phyloP scores from a whole-genome alignment of 2,797 vertebrate genomes.

The Erethizon dorsatum region DNA sequence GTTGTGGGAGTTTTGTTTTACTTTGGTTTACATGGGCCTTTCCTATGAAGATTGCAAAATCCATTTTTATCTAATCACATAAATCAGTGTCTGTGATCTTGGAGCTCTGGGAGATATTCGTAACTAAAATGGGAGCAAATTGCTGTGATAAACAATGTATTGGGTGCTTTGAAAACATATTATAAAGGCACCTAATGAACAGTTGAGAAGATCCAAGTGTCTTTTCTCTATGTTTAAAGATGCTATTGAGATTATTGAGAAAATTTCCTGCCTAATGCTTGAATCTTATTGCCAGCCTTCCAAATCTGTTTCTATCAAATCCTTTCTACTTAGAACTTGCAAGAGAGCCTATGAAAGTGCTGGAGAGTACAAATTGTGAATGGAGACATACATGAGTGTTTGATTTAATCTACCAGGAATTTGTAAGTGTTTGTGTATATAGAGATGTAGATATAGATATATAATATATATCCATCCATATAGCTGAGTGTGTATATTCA shows the following conservation, averaged over 20 bases:
- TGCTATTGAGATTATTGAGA: not conserved
- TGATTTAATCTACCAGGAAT: not conserved
- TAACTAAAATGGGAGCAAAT: conserved; percentile 18
- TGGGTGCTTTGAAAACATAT: not conserved
- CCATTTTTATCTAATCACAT: not conserved
- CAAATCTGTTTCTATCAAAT: not conserved
- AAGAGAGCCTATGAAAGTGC: not conserved
- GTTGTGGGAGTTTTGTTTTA: not conserved
- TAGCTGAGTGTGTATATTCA: not conserved
- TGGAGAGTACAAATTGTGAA: not conserved
- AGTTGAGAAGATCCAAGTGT: not conserved
- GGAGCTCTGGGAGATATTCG: not conserved
- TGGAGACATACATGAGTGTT: not conserved
- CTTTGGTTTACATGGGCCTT: conserved; percentile 22
- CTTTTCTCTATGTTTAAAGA: not conserved
- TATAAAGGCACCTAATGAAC: not conserved
- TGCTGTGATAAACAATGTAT: not conserved
- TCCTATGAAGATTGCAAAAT: not conserved
- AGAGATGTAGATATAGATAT: not conserved
- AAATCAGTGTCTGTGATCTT: not conserved
- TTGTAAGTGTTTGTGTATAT: not conserved
- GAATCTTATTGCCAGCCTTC: not conserved
- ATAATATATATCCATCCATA: too few species aligned
- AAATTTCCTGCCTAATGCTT: not conserved
- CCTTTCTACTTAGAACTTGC: not conserved